Evolutionary conservation across 2,888 invertebrate genomes (phyloP).

Genomic region (Pachycephus smyrnensis): DNA sequence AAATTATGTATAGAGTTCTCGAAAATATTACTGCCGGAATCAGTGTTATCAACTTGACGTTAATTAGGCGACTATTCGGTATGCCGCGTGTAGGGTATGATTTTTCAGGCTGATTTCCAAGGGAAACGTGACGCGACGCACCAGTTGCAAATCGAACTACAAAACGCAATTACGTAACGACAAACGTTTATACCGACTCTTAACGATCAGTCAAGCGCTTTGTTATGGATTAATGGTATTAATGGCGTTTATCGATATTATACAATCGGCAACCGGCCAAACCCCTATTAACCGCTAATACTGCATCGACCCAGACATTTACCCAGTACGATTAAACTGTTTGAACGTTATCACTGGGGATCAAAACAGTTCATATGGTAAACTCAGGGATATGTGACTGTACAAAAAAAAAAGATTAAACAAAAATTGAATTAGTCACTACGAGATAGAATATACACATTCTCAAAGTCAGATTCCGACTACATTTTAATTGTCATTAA

Average conservation of each 20-base stretch:
- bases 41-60: too few relatives aligned
- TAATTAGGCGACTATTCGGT: neutral
- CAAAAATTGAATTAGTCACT: neutral
- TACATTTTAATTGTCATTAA: neutral
- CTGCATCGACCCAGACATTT: neutral
- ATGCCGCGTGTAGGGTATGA: neutral
- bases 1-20: neutral
- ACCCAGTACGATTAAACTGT: neutral
- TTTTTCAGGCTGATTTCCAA: neutral
- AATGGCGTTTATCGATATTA: neutral
- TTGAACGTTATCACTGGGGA: neutral
- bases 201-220: neutral
- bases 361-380: neutral
- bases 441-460: neutral
- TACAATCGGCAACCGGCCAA: neutral
- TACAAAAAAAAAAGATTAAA: neutral
- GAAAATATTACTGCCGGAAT: too few relatives aligned
- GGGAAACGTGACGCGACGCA: neutral
- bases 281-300: neutral
- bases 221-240: neutral
- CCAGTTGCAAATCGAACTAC: neutral
- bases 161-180: neutral
- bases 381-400: neutral
- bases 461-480: neutral
- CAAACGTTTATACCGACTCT: neutral